These are phyloP conservation scores for Panulirus ornatus DNA, from an alignment of 1,140 invertebrate species.

Conservation along the genomic window DNA sequence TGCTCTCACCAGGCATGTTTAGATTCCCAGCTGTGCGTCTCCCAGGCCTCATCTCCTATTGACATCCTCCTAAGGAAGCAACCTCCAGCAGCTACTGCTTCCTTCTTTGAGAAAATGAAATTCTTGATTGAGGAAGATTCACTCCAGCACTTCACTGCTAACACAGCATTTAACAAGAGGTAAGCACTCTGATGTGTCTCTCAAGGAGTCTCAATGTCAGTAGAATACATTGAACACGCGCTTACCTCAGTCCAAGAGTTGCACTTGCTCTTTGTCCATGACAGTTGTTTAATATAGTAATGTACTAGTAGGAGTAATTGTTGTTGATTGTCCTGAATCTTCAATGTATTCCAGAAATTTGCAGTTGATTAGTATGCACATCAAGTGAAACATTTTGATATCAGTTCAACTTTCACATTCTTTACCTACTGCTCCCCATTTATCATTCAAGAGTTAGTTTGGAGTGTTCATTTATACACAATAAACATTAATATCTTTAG, in stretches of 20 bases:
- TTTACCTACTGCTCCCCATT: slow-evolving; percentile 37
- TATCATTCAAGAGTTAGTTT: slow-evolving; percentile 38
- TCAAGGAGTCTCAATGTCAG: slow-evolving; percentile 38
- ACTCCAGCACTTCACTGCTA: slow-evolving; percentile 95
- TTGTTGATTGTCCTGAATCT: slow-evolving; percentile 42
- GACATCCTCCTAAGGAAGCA: slow-evolving; percentile 95
- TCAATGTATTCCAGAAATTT: slow-evolving; percentile 47
- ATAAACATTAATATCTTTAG: slow-evolving; percentile 21
- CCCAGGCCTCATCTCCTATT: slow-evolving; percentile 92
- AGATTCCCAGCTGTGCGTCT: slow-evolving; percentile 90
- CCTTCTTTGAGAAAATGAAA: slow-evolving; percentile 98
- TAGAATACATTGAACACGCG: slow-evolving; percentile 50
- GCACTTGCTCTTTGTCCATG: slow-evolving; percentile 57
- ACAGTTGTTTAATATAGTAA: slow-evolving; percentile 56
- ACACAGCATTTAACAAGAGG: slow-evolving; percentile 98
- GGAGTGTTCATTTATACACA: slow-evolving; percentile 36
- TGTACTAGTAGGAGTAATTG: slow-evolving; percentile 68
- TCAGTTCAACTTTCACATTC: slow-evolving; percentile 47
- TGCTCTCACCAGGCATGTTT: slow-evolving; percentile 90
- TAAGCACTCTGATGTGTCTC: slow-evolving; percentile 80
- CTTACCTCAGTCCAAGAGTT: slow-evolving; percentile 61
- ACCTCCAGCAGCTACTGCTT: slow-evolving; percentile 95
- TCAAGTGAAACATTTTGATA: slow-evolving; percentile 28
- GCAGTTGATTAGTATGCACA: slow-evolving; percentile 42
- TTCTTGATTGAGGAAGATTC: slow-evolving; percentile 98